phyloP scores from a whole-genome alignment of 2,113 vertebrate species.

The Cygnus atratus region DNA sequence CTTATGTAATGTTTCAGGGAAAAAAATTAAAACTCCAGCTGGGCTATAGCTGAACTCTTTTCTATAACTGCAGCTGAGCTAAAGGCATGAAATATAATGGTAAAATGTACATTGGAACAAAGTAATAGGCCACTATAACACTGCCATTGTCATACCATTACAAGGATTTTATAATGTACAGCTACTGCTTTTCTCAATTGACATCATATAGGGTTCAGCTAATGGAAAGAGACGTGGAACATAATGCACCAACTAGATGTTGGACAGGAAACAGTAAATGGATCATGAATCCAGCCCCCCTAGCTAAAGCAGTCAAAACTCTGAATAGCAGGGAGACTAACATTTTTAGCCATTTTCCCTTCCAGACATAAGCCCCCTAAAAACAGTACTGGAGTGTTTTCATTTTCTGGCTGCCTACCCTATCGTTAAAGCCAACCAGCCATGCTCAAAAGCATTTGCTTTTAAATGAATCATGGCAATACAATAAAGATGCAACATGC shows the following conservation, averaged over 20 bases:
- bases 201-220: slow-evolving; percentile 83
- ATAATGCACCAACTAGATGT: slow-evolving; percentile 88
- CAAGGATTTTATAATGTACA: slow-evolving; percentile 72
- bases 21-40: slow-evolving; percentile 72
- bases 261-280: slow-evolving; percentile 83
- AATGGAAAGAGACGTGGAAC: slow-evolving; percentile 90
- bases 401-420: slow-evolving; percentile 48
- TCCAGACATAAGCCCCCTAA: slow-evolving; percentile 71
- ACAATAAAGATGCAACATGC: slow-evolving; percentile 76
- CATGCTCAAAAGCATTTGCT: slow-evolving; percentile 85
- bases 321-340: slow-evolving; percentile 82
- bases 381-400: slow-evolving; percentile 33
- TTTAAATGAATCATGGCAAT: slow-evolving; percentile 88
- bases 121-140: slow-evolving; percentile 72
- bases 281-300: slow-evolving; percentile 84
- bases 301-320: slow-evolving; percentile 84
- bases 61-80: slow-evolving; percentile 64
- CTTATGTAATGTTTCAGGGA: slow-evolving; percentile 64
- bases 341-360: slow-evolving; percentile 78
- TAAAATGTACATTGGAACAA: slow-evolving; percentile 80
- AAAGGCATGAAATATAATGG: slow-evolving; percentile 82
- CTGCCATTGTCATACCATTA: slow-evolving; percentile 73
- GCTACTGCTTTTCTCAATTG: slow-evolving; percentile 83
- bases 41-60: slow-evolving; percentile 66
- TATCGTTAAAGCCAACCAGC: slow-evolving; percentile 74